Evolutionary conservation across 2,888 invertebrate genomes (phyloP).

Genomic region (Philhelius pedissequus): DNA sequence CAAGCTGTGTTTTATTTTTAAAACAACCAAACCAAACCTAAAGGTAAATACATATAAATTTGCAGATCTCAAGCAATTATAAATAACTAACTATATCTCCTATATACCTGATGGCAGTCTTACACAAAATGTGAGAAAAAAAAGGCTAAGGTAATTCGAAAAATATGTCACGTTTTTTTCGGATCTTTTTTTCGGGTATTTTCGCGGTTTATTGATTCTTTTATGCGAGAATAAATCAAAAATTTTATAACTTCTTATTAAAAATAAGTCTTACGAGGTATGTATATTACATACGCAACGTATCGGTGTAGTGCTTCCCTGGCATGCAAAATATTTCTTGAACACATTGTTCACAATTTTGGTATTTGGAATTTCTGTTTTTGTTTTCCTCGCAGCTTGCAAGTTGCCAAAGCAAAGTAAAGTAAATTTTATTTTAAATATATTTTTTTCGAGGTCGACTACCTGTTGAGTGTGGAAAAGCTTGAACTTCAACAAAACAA

Average conservation of each 20-base stretch:
- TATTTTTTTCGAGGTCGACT: constrained; percentile 41
- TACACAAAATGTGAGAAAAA: not conserved
- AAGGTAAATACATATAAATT: not conserved
- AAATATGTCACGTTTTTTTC: constrained; percentile 48
- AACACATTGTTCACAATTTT: constrained; percentile 23
- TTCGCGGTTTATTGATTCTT: constrained; percentile 12
- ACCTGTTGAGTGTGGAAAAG: constrained; percentile 42
- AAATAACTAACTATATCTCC: not conserved
- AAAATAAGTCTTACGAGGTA: not conserved
- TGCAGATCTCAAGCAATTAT: constrained; percentile 6
- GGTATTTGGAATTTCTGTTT: constrained; percentile 18
- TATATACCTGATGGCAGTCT: not conserved
- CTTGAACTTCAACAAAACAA: constrained; percentile 35
- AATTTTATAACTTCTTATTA: not conserved
- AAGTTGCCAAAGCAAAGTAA: not conserved
- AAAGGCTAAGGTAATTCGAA: constrained; percentile 30
- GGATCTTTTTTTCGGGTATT: too few relatives aligned
- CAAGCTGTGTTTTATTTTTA: not conserved
- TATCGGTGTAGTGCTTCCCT: not conserved
- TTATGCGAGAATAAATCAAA: constrained; percentile 11
- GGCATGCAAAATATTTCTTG: constrained; percentile 38
- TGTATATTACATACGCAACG: too few relatives aligned
- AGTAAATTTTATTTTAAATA: constrained; percentile 9
- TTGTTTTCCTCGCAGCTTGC: not conserved
- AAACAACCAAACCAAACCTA: not conserved